Evolutionary conservation across 2,888 invertebrate genomes (phyloP), one percentile per base, ranked within the genome.

Genomic region (Autographa pulchrina): DNA sequence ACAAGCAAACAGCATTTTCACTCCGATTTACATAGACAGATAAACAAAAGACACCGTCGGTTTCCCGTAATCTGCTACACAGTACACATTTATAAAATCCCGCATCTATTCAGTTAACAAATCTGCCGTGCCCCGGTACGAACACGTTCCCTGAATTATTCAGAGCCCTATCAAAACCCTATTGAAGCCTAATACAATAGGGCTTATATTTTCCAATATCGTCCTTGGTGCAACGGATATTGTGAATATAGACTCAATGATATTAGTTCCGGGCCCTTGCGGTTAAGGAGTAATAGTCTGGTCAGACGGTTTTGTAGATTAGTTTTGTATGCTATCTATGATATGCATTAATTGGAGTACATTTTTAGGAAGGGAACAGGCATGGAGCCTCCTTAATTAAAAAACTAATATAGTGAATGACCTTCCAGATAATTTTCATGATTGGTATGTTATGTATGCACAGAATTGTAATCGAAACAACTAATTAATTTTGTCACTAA

Each of bases 81-180:
- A 48, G 48, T 48, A 48, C 48, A 48, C 48, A n/a, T 48, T 48
- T 48, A 25, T 25, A 48, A 48, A 48, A 48, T 48, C 48, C n/a
- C 48, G 48, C n/a, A n/a, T 48, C 48, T 48, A 48, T 48, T 48
- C 16, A n/a, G 16, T 7, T n/a, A n/a, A n/a, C n/a, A 16, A 25
- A 56, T 56, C 54, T 20, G 20, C 54, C 13, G 25, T 3, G 8
- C 54, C 13, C 20, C 20, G 11, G 20, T 48, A 20, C 9, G 54
- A 20, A 56, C 54, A 56, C 54, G 54, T 56, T 56, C 54, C 20
- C 54, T 25, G 54, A 20, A 56, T 56, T 56, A 56, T 56, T 56
- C 25, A 20, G 54, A 20, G 20, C 54, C 25, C 25, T 25, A 25
- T 20, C 54, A 56, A 56, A 56, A 25, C 54, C 54, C 25, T 56